A percentile compares a stretch with the other conserved stretches of the same genome.
Conservation (phyloP, 2,797 vertebrate genomes). For the Gila robusta region DNA sequence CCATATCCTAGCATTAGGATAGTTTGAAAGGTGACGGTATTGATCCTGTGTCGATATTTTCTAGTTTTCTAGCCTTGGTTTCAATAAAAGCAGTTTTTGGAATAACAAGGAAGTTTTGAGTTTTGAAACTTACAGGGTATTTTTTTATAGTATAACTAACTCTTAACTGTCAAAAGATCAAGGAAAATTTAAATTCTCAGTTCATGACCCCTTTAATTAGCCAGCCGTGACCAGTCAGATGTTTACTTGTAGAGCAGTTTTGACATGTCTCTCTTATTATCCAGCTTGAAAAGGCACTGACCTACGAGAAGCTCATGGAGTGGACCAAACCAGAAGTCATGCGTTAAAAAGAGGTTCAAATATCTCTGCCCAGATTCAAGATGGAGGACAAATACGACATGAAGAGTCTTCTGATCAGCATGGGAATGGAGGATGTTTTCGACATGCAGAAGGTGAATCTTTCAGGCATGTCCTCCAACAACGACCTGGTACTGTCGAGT, state of each 20-base stretch:
- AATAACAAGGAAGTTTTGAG: no score
- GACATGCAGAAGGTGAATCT: fast-evolving
- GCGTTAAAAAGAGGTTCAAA: fast-evolving
- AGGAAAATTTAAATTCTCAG: no score
- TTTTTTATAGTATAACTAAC: no score
- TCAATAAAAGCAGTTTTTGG: no score
- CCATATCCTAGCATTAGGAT: no score
- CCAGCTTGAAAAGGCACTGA: constrained; percentile 30
- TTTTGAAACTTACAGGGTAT: no score
- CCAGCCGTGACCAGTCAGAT: neutral
- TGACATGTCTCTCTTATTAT: neutral
- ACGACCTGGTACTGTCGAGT: neutral
- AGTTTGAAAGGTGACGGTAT: no score
- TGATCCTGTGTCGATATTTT: no score
- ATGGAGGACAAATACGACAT: constrained; percentile 9
- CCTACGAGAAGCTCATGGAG: constrained; percentile 30
- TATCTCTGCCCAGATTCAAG: constrained; percentile 28
- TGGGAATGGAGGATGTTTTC: constrained; percentile 24
- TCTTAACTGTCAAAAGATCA: no score
- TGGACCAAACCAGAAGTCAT: constrained; percentile 25
- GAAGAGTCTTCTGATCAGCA: neutral
- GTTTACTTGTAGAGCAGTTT: neutral
- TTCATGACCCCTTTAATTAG: neutral
- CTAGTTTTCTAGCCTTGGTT: no score
- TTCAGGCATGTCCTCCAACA: constrained; percentile 13